phyloP scores from a whole-genome alignment of 23 tunicate genomes.

The Botrylloides violaceus region DNA sequence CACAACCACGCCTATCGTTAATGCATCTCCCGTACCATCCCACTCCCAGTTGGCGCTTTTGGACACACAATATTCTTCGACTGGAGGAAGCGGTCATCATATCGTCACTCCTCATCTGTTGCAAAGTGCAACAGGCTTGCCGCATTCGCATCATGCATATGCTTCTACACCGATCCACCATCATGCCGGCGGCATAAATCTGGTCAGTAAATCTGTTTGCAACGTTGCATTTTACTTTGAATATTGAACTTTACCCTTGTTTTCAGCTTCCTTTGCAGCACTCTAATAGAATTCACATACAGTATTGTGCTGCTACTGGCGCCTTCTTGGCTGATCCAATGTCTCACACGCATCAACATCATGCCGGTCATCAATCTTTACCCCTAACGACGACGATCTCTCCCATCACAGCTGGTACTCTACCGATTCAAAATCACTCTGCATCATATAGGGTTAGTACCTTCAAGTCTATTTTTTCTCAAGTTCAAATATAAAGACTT shows the following conservation, averaged over 20 bases:
- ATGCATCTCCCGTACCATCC: slow-evolving; percentile 6
- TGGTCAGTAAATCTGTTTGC: slow-evolving; percentile 44
- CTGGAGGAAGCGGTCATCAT: slow-evolving; percentile 36
- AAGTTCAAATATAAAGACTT: no score
- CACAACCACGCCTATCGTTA: slow-evolving; percentile 20
- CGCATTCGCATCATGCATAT: slow-evolving; percentile 43
- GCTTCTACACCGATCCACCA: slow-evolving; percentile 28
- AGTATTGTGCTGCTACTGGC: slow-evolving; percentile 65
- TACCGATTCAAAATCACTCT: slow-evolving; percentile 37
- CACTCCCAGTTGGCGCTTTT: slow-evolving; percentile 41
- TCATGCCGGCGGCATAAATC: slow-evolving; percentile 55
- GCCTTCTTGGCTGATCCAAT: slow-evolving; percentile 50
- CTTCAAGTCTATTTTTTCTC: neutral
- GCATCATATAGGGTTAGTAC: slow-evolving; percentile 50
- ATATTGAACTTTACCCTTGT: neutral
- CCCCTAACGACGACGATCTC: slow-evolving; percentile 46
- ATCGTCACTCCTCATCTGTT: slow-evolving; percentile 22
- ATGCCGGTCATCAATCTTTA: slow-evolving; percentile 29
- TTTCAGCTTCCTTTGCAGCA: slow-evolving; percentile 74
- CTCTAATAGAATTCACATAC: slow-evolving; percentile 51
- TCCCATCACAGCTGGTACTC: slow-evolving; percentile 29
- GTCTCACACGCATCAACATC: slow-evolving; percentile 28
- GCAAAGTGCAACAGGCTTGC: slow-evolving; percentile 30
- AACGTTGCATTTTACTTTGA: neutral
- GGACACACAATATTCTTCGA: slow-evolving; percentile 45